Base-by-base conservation (phyloP, 2,797 vertebrate species). In the Varecia variegata region DNA sequence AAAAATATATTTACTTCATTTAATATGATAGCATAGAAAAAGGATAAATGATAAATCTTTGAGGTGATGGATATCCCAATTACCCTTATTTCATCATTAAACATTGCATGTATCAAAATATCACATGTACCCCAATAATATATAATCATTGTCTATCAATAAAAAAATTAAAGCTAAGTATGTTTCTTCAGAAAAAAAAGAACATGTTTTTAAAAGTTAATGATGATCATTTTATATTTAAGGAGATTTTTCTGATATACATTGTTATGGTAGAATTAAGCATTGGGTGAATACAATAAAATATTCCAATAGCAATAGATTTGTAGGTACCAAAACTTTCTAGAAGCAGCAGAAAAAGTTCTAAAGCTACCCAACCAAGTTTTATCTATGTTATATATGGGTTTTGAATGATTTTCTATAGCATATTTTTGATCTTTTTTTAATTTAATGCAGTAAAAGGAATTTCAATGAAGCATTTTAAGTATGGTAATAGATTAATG, bases 381-480 rank as follows among this genome's bases (percentile, higher is more conserved):
- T 90, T 88, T 65, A 79, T 30, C 12, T 43, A 56, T 58, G 10
- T 38, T 80, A 62, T 76, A 35, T 83, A 56, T 54, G 27, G 47
- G 12, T 13, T 52, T 96, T 80, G 14, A 95, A 86, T 86, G 30
- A 4, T 88, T 93, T 88, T 87, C 38, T 54, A 32, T 35, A 15
- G 14, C 23, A 70, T 70, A 77, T 38, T 73, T 94, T 94, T 74
- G 30, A 79, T 58, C 56, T 27, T 83, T 17, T n/a, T 95, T 79
- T 54, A 23, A 93, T 68, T 81, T 91, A 52, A 83, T 96, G 52
- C 50, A 87, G 21, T 91, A 86, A 94, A 92, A 90, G 38, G 40
- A 91, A 94, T 74, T 96, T 94, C 73, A 97, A 47, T 84, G 93
- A 96, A 97, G 80, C 0, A 47, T 94, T 97, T 98, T 97, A 95